Base-by-base conservation (phyloP, 2,888 invertebrate species). In the Nemotelus nigrinus region DNA sequence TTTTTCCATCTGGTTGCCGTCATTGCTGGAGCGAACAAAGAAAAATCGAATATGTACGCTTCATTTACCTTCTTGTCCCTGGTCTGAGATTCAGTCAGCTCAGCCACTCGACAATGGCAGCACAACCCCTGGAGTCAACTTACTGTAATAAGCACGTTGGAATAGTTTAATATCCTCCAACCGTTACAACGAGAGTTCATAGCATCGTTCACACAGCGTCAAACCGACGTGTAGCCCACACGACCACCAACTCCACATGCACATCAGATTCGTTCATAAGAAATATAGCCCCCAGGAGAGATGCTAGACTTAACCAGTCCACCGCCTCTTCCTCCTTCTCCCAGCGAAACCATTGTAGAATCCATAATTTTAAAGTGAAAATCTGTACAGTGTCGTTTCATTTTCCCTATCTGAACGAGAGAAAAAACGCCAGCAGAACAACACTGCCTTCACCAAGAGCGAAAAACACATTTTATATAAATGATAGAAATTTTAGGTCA, bases 401-500 rank as follows among this genome's bases (percentile, higher is more conserved):
- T 65, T 44, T 65, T 44, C 65, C 45, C 25, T 25, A 25, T 25
- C 25, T 25, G 25, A 25, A 25, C 25, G 25, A 25, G 25, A 25
- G 25, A 58, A 25, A 10, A 57, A 4, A 57, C 57, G 10, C 8
- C 3, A 4, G 57, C 57, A 57, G 10, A 57, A 4, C 25, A 25
- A 25, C 25, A 25, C 25, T 25, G 25, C 25, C 25, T 25, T 25
- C 25, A 25, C 25, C 25, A 25, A 25, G 25, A 25, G 25, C 25
- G 50, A 50, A 8, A 8, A 50, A 50, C 5, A 50, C 50, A 50
- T 25, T 63, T 63, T 43, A 5, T 39, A 39, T 43, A 43, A 45
- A 45, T 65, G 47, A 65, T 65, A 65, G 45, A 65, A 43, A 45
- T 65, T 65, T 45, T 45, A 10, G 65, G 65, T 65, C 65, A 65